Base-by-base conservation (phyloP, 2,797 vertebrate genomes). In the Poecilia gillii region DNA sequence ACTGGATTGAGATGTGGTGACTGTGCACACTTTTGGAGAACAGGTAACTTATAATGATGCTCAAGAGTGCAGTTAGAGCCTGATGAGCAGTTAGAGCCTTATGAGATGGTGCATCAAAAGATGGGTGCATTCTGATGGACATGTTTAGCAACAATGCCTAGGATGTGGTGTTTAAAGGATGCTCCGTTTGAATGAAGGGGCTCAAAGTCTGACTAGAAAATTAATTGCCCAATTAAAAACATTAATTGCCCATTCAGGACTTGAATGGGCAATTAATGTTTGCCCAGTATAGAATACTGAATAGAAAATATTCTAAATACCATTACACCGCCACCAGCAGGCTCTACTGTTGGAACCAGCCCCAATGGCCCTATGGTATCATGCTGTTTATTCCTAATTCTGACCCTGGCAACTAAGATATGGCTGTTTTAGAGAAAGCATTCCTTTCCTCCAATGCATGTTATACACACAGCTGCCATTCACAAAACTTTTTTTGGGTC, bases 91-190 rank as follows among this genome's bases (percentile, higher is more conserved):
- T 36, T 16, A 16, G 43, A 66, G 57, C 49, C 20, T 9, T 25
- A 53, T 23, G 49, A 8, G 49, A 53, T 53, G 49, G 7, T 53
- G 49, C 49, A 53, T 53, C 81, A 89, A 87, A 90, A 88, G 84
- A 85, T 86, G 36, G 43, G 43, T 84, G 76, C 74, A 80, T 62
- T 80, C 62, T 55, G 25, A 45, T 43, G 41, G 41, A 45, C 25
- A 43, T 3, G 68, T 25, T 28, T 23, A 43, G 13, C 4, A 71
- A 25, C 11, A 28, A 13, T 25, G 12, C 36, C 43, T 20, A 25
- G 36, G 9, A 11, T 13, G 23, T 70, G 39, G 11, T n/a, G 11
- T n/a, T n/a, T 25, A 41, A 70, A 64, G 0, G 16, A 36, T 64
- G 57, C 28, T 39, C 6, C 12, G 9, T 33, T 33, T 6, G 31